Base-by-base conservation (phyloP, 2,113 vertebrate genomes). In the Plestiodon gilberti region DNA sequence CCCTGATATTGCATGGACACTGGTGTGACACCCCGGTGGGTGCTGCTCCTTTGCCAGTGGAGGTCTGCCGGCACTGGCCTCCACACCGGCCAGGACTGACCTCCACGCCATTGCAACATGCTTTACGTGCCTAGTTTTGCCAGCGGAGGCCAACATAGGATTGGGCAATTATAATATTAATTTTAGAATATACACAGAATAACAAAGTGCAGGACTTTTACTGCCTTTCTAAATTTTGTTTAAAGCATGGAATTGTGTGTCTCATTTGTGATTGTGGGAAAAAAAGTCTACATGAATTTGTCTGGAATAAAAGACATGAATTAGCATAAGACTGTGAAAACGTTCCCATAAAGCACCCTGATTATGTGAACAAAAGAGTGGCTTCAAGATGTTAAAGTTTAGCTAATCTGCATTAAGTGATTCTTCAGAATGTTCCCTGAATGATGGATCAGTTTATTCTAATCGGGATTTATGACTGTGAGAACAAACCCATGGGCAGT, bases 241-340 rank as follows among this genome's bases (percentile, higher is more conserved):
- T 81, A 65, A 81, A 69, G 57, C 22, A 61, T 28, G 77, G 78
- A 81, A 81, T 23, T 1, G 43, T 22, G 43, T 52, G 33, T 69
- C 8, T 55, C n/a, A 69, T 81, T 17, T 81, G 17, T 23, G 55
- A 40, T 20, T 59, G 69, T 14, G 35, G 35, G 70, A 57, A 73
- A 73, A 73, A 74, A 15, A 17, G 6, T 73, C 23, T 14, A 57
- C 33, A 59, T 83, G 33, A 23, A 30, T 67, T 67, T 67, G 62
- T 20, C 35, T 64, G 22, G 30, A 62, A 81, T 43, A 81, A 69
- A 81, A 81, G 43, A 81, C 40, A 14, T 18, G 14, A 23, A 73
- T 74, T 83, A 83, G 55, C 35, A 74, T 59, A 73, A 83, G 7
- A 73, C 55, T 83, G 64, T 81, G 81, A 74, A 71, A 82, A 81